Base-by-base conservation (phyloP, 2,888 invertebrate genomes). In the Dromius quadrimaculatus region DNA sequence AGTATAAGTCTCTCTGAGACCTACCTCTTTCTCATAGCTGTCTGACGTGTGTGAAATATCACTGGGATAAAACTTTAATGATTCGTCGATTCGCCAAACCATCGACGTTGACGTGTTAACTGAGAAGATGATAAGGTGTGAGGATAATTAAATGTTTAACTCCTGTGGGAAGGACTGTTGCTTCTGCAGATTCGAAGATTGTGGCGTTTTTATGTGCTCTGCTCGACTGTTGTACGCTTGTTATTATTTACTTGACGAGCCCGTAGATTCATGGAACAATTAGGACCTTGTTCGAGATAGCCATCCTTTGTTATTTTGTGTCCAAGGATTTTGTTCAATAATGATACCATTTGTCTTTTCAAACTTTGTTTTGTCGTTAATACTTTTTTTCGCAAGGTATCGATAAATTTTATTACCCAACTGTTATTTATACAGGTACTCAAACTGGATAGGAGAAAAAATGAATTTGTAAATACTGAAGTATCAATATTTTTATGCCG, bases 81-180 rank as follows among this genome's bases (percentile, higher is more conserved):
- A 62, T 62, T 62, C 23, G 22, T 47, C 47, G 47, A 59, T 36
- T 59, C 59, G 34, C 9, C 2, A 36, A 36, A 36, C 34, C 36
- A 23, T 11, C 22, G 62, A 62, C 23, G 41, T 11, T 41, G 62
- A 62, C 23, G 62, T 62, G 62, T 62, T 62, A n/a, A 23, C n/a
- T 32, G 38, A 23, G 23, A 9, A 20, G 41, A 62, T 62, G 41
- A 62, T 38, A 38, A 62, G 62, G 11, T 28, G 17, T 9, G 62
- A 23, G 23, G 41, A 62, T 62, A 62, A 62, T 62, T 62, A 62
- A 62, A 62, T 62, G 62, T 62, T 62, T 36, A 59, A 59, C 59
- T 59, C 38, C 59, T 59, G 59, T 59, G 59, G 38, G 59, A 59
- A 59, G 59, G 38, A 19, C 38, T 36, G 57, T n/a, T 59, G 59